Conservation (phyloP, 2,797 vertebrate species). For the Coccyzus lansbergi region DNA sequence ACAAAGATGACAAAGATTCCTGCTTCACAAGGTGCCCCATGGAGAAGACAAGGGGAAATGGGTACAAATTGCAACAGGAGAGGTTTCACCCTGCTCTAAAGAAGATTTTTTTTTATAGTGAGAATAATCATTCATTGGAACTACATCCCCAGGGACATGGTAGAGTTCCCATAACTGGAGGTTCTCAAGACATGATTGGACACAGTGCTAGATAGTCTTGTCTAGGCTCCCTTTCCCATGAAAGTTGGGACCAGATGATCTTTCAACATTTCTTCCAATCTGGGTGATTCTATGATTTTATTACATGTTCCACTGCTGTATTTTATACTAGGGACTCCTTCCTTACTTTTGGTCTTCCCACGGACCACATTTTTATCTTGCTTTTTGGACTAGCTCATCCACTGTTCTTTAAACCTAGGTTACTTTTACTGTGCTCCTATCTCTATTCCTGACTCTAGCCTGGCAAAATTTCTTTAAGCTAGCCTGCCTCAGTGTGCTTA, state of each 20-base stretch:
- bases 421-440: not conserved
- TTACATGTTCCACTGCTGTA: not conserved
- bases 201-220: not conserved
- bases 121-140: not conserved
- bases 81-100: not conserved
- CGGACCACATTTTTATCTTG: not conserved
- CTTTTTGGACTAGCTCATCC: not conserved
- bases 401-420: not conserved
- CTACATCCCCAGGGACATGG: not conserved
- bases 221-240: not conserved
- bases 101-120: not conserved
- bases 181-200: not conserved
- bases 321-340: not conserved
- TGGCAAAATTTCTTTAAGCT: not conserved
- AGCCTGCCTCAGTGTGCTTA: not conserved
- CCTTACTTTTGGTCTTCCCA: not conserved
- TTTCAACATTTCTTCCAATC: not conserved
- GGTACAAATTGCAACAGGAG: not conserved
- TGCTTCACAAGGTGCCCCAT: not conserved
- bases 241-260: not conserved
- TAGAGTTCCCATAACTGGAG: not conserved
- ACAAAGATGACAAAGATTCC: not conserved
- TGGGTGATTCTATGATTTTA: too few species aligned
- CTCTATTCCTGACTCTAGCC: not conserved
- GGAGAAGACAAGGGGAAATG: not conserved